Percentiles rank a stretch among this genome's conserved stretches.
Evolutionary conservation across 2,797 vertebrate species (phyloP).

Genomic region (Ctenopoma kingsleyae): DNA sequence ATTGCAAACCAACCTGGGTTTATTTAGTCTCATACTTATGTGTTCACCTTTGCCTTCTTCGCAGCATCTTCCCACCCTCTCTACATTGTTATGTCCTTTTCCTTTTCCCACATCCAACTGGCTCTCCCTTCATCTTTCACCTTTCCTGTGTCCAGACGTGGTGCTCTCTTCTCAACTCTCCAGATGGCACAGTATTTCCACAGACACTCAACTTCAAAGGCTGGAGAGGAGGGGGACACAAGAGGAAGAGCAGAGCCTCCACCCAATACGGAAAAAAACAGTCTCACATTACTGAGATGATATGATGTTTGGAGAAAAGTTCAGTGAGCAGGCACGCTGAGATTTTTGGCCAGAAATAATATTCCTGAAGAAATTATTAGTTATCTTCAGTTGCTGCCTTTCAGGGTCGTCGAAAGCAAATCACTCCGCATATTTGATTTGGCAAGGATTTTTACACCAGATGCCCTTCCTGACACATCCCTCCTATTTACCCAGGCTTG

Average conservation of each 20-base stretch:
- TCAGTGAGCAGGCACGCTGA: constrained; percentile 2
- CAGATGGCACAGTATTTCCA: constrained; percentile 72
- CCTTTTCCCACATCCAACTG: constrained; percentile 9
- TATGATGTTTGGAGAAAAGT: not conserved
- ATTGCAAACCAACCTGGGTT: constrained; percentile 35
- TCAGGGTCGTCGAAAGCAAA: too few relatives aligned
- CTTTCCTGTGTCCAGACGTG: constrained; percentile 46
- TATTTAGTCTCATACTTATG: constrained; percentile 15
- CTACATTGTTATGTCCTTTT: constrained; percentile 8
- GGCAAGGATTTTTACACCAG: too few relatives aligned
- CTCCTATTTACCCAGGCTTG: too few relatives aligned
- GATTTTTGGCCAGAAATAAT: constrained; percentile 6
- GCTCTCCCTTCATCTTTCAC: constrained; percentile 11
- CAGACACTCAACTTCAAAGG: constrained; percentile 71
- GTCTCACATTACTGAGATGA: constrained; percentile 17
- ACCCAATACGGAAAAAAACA: constrained; percentile 35
- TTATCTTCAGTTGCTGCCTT: too few relatives aligned
- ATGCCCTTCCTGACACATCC: too few relatives aligned
- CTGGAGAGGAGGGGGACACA: constrained; percentile 7
- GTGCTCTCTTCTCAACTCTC: constrained; percentile 58
- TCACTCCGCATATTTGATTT: too few relatives aligned
- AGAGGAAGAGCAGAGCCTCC: constrained; percentile 40
- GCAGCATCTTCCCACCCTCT: constrained; percentile 20
- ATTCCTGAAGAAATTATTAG: not conserved
- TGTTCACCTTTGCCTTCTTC: constrained; percentile 32